Evolutionary conservation across 2,113 vertebrate species (phyloP).

Genomic region (Myotis brandtii): DNA sequence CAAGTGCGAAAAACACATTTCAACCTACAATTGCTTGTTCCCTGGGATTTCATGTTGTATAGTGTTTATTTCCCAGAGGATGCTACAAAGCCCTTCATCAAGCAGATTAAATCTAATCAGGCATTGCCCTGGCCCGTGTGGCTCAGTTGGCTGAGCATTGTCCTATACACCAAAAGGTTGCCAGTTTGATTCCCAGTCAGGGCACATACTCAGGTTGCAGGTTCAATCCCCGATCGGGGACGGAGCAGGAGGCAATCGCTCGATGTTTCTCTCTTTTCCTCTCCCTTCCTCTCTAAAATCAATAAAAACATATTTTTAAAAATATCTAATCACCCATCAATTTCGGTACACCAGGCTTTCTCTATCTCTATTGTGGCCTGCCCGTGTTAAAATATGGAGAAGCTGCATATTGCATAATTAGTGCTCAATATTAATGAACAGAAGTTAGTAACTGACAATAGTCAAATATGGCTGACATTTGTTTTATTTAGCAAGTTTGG

Average conservation of each 20-base stretch:
- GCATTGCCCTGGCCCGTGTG: background rate
- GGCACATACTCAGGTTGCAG: background rate
- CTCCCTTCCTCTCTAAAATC: background rate
- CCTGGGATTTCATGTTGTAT: background rate
- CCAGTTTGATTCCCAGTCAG: background rate
- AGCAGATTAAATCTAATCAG: conserved; percentile 3
- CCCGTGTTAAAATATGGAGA: conserved; percentile 46
- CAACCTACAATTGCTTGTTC: background rate
- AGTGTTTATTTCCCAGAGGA: background rate
- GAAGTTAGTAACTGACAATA: conserved; percentile 42
- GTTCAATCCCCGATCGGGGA: background rate
- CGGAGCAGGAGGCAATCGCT: background rate
- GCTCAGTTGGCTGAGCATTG: background rate
- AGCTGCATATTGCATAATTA: conserved; percentile 53
- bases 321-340: background rate
- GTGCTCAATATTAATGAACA: conserved; percentile 47
- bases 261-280: background rate
- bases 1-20: background rate
- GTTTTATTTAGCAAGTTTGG: conserved; percentile 64
- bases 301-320: background rate
- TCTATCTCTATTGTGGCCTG: background rate
- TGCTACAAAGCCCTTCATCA: background rate
- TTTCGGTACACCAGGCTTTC: background rate
- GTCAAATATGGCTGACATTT: conserved; percentile 57
- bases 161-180: background rate